phyloP scores from a whole-genome alignment of 2,888 invertebrate species.

The Noctua janthina region DNA sequence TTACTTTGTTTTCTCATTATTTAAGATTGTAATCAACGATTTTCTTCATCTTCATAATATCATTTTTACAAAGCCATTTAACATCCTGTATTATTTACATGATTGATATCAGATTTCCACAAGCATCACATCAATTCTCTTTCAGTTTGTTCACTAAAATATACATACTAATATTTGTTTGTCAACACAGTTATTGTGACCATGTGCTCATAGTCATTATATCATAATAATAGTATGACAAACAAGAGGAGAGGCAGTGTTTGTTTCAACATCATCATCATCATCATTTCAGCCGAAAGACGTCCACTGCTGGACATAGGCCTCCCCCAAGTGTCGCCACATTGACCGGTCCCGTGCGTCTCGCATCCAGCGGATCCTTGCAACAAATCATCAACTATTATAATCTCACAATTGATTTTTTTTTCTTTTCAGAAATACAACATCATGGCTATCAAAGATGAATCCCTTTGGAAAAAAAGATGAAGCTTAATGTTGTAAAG shows the following conservation, averaged over 20 bases:
- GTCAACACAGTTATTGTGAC: not conserved
- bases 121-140: not conserved
- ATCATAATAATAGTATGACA: not conserved
- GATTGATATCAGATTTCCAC: not conserved
- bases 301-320: too few species aligned
- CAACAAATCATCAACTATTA: not conserved
- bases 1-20: not conserved
- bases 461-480: constrained; percentile 94
- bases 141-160: not conserved
- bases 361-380: too few species aligned
- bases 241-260: not conserved
- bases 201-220: not conserved
- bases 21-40: not conserved
- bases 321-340: too few species aligned
- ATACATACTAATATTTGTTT: constrained; percentile 10
- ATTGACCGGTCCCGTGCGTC: too few species aligned
- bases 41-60: not conserved
- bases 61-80: not conserved
- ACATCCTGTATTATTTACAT: not conserved
- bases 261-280: not conserved
- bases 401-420: not conserved
- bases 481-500: constrained; percentile 85
- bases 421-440: constrained; percentile 80
- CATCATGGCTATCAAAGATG: constrained; percentile 93
- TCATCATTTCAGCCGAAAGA: too few species aligned